Evolutionary conservation across 2,113 vertebrate species (phyloP), one percentile per base, ranked within the genome.

Genomic region (Ovibos moschatus): DNA sequence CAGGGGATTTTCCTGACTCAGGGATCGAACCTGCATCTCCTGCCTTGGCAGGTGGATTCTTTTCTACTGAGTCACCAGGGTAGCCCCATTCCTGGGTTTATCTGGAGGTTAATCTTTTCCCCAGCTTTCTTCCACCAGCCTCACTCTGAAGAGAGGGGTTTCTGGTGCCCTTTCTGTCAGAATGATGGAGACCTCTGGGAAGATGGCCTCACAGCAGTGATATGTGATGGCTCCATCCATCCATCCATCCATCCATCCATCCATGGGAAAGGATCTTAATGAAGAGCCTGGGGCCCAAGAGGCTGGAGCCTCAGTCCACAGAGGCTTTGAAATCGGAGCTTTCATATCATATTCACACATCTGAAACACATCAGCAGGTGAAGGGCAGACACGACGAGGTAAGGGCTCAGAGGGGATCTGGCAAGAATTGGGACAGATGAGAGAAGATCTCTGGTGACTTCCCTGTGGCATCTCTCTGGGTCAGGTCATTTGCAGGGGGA

Each of bases 311-410:
- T 97, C 58, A 14, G 43, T 60, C 57, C 62, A 81, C 12, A 19
- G 91, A 2, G 71, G 55, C 96, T 96, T 98, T 98, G 98, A 98
- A 98, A 98, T 62, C 2, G 43, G 98, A 97, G 94, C 81, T 57
- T 90, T 97, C 57, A 40, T 96, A 90, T 86, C 92, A n/a, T 82
- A 95, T 9, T 30, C 43, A 91, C 96, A 83, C 97, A 87, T 93
- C 81, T 62, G 67, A 91, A 95, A 98, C 60, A 8, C 95, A 93
- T 96, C 96, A 96, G 97, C 58, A 62, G 53, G 92, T 83, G 62
- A 79, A 62, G 76, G 81, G 91, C 85, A 40, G 53, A 51, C 58
- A 50, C 0, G 5, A 55, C 0, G 10, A 89, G 2, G 0, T 5
- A 62, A 83, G n/a, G 62, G 76, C 7, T 1, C 0, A 36, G 89